A percentile compares a stretch with the other conserved stretches of the same genome.
phyloP scores from a whole-genome alignment of 2,888 invertebrate species.

The Chymomyza fuscimana region DNA sequence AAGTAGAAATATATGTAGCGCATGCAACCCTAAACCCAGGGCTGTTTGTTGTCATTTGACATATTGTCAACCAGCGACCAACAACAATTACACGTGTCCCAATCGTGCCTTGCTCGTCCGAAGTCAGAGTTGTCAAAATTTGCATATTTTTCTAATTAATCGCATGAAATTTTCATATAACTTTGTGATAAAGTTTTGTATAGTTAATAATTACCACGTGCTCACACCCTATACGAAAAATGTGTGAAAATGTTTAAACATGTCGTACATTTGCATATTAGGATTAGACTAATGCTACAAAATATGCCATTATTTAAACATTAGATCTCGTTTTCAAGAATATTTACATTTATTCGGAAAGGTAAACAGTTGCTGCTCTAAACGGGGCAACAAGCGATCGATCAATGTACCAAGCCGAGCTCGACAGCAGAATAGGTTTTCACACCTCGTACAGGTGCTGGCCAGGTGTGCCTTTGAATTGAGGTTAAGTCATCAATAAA shows the following conservation, averaged over 20 bases:
- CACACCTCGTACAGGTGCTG: constrained; percentile 13
- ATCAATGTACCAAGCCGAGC: constrained; percentile 44
- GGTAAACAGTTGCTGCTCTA: constrained; percentile 35
- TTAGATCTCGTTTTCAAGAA: constrained; percentile 48
- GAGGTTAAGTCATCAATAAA: constrained; percentile 70
- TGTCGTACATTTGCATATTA: constrained; percentile 21
- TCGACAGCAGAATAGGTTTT: constrained; percentile 7
- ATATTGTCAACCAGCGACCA: constrained; percentile 70
- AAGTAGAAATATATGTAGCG: not conserved
- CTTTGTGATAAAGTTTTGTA: constrained; percentile 48
- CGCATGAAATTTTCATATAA: constrained; percentile 61
- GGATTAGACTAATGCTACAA: constrained; percentile 39
- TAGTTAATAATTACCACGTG: constrained; percentile 71
- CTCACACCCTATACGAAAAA: constrained; percentile 33
- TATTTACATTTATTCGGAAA: constrained; percentile 33
- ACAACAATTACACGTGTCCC: constrained; percentile 71
- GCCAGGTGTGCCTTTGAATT: constrained; percentile 51
- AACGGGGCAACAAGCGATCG: constrained; percentile 40
- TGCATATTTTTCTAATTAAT: constrained; percentile 78
- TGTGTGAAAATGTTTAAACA: constrained; percentile 41
- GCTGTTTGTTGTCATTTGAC: constrained; percentile 70
- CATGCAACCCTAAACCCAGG: constrained; percentile 8
- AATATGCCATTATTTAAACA: constrained; percentile 53
- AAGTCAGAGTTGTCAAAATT: constrained; percentile 46
- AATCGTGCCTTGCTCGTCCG: constrained; percentile 31